Evolutionary conservation across 2,113 vertebrate genomes (phyloP), one percentile per base, ranked within the genome.

Genomic region (Piaya cayana): DNA sequence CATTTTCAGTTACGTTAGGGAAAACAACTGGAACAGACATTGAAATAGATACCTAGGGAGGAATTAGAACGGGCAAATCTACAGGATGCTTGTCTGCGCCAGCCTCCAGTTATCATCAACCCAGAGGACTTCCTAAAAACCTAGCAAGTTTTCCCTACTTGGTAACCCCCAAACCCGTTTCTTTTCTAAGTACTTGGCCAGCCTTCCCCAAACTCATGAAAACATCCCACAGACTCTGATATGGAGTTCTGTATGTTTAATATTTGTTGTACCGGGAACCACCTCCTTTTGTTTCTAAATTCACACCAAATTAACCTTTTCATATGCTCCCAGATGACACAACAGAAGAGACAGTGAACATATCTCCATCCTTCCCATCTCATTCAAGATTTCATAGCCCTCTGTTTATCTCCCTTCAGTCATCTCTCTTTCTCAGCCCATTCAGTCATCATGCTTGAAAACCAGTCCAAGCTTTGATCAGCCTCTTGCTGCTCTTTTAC

Each of bases 71-170:
- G 74, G 15, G 25, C 11, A 82, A 70, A 84, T 22, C 22, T 32
- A 0, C 2, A 12, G 2, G 34, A 64, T 0, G 0, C 26, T 52
- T 65, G 36, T 30, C 27, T 56, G 30, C 53, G 21, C 27, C 56
- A 95, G 39, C 17, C 16, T 77, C 27, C 6, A 16, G 8, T 45
- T 52, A 42, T 9, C 75, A 85, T 15, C 47, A 79, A 26, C 36
- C 76, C 49, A 64, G 12, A 76, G 30, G 23, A 69, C 15, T 49
- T 69, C 59, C 67, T 77, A 69, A 74, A 76, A 42, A 37, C 6
- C 23, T 30, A 11, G 0, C 36, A 34, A 6, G 10, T 27, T 77
- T 77, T 53, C 27, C 70, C 63, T 30, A 5, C 27, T 80, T 25
- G 85, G 52, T n/a, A 90, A 82, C 15, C 7, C 14, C 12, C 20